These are phyloP conservation scores for Stictocephala bisonia DNA, from an alignment of 2,888 invertebrate species.

Conservation along the genomic window DNA sequence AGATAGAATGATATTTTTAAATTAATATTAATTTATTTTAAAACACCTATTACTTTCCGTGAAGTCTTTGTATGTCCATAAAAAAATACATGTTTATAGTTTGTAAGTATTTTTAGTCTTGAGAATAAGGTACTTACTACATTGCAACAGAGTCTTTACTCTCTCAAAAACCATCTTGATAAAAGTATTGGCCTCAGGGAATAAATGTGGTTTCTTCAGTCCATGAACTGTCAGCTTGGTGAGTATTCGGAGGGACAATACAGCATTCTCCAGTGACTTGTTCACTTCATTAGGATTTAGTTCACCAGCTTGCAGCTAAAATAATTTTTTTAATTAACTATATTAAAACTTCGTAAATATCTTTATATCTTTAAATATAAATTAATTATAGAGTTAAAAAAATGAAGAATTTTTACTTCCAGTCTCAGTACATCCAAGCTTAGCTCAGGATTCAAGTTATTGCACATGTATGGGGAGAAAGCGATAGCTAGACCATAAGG, in stretches of 20 bases:
- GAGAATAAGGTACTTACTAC: conserved; percentile 76
- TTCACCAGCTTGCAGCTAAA: conserved; percentile 43
- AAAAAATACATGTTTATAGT: not conserved
- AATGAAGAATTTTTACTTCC: no score
- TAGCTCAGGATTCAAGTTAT: no score
- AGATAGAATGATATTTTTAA: no score
- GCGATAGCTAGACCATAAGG: no score
- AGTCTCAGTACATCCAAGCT: no score
- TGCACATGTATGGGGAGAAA: no score
- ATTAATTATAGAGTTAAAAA: no score
- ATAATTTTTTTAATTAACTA: conserved; percentile 15
- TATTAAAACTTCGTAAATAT: no score
- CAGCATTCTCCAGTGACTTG: conserved; percentile 81
- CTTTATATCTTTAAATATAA: no score
- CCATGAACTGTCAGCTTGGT: conserved; percentile 87
- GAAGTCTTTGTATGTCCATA: no score
- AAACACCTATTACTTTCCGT: no score
- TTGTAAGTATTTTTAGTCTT: not conserved
- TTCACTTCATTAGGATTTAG: conserved; percentile 67
- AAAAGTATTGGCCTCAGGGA: conserved; percentile 80
- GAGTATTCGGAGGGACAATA: conserved; percentile 83
- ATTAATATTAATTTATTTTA: no score
- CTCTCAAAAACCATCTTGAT: conserved; percentile 82
- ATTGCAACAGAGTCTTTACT: conserved; percentile 81
- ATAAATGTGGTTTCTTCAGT: conserved; percentile 80